phyloP scores from a whole-genome alignment of 2,113 vertebrate genomes.

The Scomber japonicus region DNA sequence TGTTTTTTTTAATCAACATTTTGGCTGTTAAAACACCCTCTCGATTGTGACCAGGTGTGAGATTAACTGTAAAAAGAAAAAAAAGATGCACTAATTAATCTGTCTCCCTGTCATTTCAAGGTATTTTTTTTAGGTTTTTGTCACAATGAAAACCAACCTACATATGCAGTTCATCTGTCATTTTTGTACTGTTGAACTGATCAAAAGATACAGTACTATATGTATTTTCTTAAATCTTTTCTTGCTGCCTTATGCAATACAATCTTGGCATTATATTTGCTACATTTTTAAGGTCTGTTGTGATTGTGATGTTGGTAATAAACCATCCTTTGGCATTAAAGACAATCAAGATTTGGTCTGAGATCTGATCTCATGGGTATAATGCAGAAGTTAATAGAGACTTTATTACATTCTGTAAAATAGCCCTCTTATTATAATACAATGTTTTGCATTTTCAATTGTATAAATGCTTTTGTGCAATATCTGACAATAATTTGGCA shows the following conservation, averaged over 20 bases:
- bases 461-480: conserved; percentile 44
- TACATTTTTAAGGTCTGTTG: background rate
- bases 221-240: background rate
- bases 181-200: background rate
- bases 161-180: background rate
- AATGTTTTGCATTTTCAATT: conserved; percentile 23
- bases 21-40: background rate
- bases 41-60: background rate
- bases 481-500: conserved; percentile 28
- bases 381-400: background rate
- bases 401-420: conserved; percentile 9
- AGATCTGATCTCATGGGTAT: background rate
- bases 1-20: background rate
- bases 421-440: background rate
- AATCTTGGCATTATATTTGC: background rate
- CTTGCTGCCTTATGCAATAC: conserved; percentile 14
- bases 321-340: background rate
- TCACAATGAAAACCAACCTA: background rate
- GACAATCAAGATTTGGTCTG: conserved; percentile 38
- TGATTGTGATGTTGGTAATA: background rate
- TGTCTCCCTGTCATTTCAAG: too few species aligned
- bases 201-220: background rate
- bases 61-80: too few species aligned
- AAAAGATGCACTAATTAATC: too few species aligned
- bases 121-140: too few species aligned